Conservation (phyloP, 1,140 invertebrate genomes). For the Tetraneura akinire region DNA sequence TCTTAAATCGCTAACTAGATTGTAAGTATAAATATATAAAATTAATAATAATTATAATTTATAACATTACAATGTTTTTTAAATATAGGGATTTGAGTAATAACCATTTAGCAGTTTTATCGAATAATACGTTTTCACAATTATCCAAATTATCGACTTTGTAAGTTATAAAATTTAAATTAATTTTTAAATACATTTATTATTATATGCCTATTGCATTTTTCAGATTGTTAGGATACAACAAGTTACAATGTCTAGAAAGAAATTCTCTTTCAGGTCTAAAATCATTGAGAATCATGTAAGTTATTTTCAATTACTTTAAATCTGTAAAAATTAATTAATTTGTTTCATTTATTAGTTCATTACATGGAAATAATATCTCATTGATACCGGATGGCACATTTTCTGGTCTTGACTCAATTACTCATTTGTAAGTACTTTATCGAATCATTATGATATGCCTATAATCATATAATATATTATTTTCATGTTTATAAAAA, state of each 20-base stretch:
- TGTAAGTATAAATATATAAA: conserved; percentile 70
- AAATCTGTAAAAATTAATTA: neutral
- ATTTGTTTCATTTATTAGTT: conserved; percentile 63
- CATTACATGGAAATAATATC: conserved; percentile 95
- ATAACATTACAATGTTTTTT: conserved; percentile 54
- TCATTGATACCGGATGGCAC: conserved; percentile 94
- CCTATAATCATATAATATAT: too few relatives aligned
- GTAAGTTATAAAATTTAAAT: conserved; percentile 63
- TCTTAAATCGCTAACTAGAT: conserved; percentile 81
- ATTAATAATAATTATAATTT: neutral
- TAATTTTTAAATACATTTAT: conserved; percentile 36
- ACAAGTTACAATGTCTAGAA: conserved; percentile 93
- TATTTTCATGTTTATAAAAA: too few relatives aligned
- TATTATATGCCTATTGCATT: conserved; percentile 32
- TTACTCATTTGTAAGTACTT: conserved; percentile 93
- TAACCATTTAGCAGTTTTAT: conserved; percentile 88
- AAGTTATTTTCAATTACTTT: conserved; percentile 59
- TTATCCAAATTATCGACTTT: conserved; percentile 88
- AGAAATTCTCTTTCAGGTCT: conserved; percentile 83
- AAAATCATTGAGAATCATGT: conserved; percentile 85
- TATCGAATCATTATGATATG: neutral
- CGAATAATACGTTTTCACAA: conserved; percentile 89
- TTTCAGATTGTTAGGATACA: conserved; percentile 93
- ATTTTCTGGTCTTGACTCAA: conserved; percentile 88
- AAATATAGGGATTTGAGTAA: conserved; percentile 90